Conservation (phyloP, 1,140 invertebrate species). For the Heliothis subflexa region DNA sequence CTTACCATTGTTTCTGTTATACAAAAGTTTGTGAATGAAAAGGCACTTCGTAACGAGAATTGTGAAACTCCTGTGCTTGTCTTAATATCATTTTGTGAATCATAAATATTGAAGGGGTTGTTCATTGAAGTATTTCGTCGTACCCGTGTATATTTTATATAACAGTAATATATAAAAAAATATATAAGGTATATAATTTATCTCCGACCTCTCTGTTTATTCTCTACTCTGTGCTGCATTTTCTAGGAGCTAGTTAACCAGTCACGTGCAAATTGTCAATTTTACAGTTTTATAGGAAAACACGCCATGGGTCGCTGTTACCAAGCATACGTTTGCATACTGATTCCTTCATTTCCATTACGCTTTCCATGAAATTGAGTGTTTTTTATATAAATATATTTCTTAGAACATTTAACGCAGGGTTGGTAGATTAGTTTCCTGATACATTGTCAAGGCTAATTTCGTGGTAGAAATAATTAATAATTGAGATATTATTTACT, state of each 20-base stretch:
- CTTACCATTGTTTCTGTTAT: slow-evolving; percentile 3
- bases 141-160: too few species aligned
- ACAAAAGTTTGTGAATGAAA: slow-evolving; percentile 10
- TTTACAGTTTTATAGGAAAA: slow-evolving; percentile 44
- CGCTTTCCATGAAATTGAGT: slow-evolving; percentile 60
- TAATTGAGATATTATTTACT: neutral
- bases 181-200: neutral
- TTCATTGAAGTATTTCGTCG: neutral
- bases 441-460: slow-evolving; percentile 62
- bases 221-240: slow-evolving; percentile 62
- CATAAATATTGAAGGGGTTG: slow-evolving; percentile 9
- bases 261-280: slow-evolving; percentile 59
- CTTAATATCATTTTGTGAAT: slow-evolving; percentile 10
- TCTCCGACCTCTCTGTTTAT: slow-evolving; percentile 57
- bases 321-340: slow-evolving; percentile 65
- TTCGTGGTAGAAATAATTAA: slow-evolving; percentile 27
- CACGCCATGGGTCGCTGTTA: slow-evolving; percentile 56
- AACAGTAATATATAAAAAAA: too few species aligned
- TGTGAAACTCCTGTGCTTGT: slow-evolving; percentile 1
- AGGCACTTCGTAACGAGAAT: neutral
- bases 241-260: slow-evolving; percentile 56
- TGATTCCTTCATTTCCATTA: slow-evolving; percentile 55
- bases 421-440: slow-evolving; percentile 41
- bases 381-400: slow-evolving; percentile 42
- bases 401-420: slow-evolving; percentile 54